phyloP scores from a whole-genome alignment of 1,140 invertebrate species.

The Cydia amplana region DNA sequence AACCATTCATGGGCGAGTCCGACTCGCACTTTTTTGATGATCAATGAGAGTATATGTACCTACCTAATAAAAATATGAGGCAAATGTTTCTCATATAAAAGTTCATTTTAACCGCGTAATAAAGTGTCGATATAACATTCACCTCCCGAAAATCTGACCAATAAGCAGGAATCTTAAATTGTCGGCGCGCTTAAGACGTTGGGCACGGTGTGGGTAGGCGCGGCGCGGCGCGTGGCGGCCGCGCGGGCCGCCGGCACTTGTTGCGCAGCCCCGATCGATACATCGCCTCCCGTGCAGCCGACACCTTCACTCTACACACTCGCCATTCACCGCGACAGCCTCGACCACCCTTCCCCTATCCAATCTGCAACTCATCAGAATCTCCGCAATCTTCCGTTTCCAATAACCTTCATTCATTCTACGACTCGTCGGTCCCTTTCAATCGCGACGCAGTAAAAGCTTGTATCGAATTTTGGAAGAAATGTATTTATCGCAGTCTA shows the following conservation, averaged over 20 bases:
- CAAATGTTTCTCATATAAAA: neutral
- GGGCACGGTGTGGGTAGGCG: conserved; percentile 34
- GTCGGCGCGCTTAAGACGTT: conserved; percentile 27
- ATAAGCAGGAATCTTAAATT: conserved; percentile 36
- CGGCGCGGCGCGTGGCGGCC: conserved; percentile 25
- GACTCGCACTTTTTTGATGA: no score
- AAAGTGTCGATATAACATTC: neutral
- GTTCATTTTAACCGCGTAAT: neutral
- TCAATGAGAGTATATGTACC: no score
- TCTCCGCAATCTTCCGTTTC: conserved; percentile 28
- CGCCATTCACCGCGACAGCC: conserved; percentile 46
- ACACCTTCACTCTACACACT: conserved; percentile 46
- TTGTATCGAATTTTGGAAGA: no score
- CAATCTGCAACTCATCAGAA: conserved; percentile 29
- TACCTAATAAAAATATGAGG: neutral
- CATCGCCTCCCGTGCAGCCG: conserved; percentile 44
- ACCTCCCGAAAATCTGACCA: neutral
- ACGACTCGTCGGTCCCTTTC: conserved; percentile 3
- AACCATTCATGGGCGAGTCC: no score
- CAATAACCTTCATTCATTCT: conserved; percentile 8
- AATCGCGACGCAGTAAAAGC: neutral
- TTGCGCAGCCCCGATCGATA: conserved; percentile 71
- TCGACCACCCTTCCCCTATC: conserved; percentile 35
- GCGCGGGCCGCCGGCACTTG: conserved; percentile 51
- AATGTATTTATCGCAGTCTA: no score